phyloP scores from a whole-genome alignment of 1,140 invertebrate genomes.

The Holotrichia oblita region DNA sequence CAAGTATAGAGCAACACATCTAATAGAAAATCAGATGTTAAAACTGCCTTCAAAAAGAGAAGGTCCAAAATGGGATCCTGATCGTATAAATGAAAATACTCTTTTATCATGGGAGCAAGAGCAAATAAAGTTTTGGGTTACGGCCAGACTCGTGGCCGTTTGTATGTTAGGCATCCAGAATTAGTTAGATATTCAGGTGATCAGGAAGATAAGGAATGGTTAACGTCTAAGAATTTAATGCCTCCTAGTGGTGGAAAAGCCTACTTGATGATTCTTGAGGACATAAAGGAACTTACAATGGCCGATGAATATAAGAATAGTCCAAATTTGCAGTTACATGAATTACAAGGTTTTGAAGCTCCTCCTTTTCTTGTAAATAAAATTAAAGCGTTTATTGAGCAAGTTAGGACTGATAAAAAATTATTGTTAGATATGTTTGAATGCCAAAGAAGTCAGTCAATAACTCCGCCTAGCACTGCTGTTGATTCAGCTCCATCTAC shows the following conservation, averaged over 20 bases:
- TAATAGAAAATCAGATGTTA: slow-evolving; percentile 51
- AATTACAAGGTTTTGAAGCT: slow-evolving; percentile 76
- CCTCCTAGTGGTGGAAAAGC: slow-evolving; percentile 81
- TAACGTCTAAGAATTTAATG: slow-evolving; percentile 78
- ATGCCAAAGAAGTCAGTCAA: slow-evolving; percentile 52
- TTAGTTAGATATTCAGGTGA: slow-evolving; percentile 78
- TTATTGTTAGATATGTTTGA: slow-evolving; percentile 55
- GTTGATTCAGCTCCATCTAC: slow-evolving; percentile 55
- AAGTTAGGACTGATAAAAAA: slow-evolving; percentile 57
- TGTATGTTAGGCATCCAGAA: slow-evolving; percentile 83
- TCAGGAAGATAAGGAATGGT: slow-evolving; percentile 84
- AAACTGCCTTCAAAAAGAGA: slow-evolving; percentile 59
- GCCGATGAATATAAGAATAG: slow-evolving; percentile 78
- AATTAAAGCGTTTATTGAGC: slow-evolving; percentile 69
- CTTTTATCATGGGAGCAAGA: slow-evolving; percentile 82
- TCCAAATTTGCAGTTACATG: slow-evolving; percentile 70
- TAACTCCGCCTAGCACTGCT: slow-evolving; percentile 57
- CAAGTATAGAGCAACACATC: slow-evolving; percentile 47
- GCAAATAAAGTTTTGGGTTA: slow-evolving; percentile 80
- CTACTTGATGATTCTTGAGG: slow-evolving; percentile 81
- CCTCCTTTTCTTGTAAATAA: slow-evolving; percentile 78
- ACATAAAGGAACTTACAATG: slow-evolving; percentile 77
- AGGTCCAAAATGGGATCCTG: slow-evolving; percentile 77
- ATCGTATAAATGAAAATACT: slow-evolving; percentile 72
- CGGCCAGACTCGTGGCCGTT: slow-evolving; percentile 75